Conservation (phyloP, 2,113 vertebrate genomes). For the Elephas maximus region DNA sequence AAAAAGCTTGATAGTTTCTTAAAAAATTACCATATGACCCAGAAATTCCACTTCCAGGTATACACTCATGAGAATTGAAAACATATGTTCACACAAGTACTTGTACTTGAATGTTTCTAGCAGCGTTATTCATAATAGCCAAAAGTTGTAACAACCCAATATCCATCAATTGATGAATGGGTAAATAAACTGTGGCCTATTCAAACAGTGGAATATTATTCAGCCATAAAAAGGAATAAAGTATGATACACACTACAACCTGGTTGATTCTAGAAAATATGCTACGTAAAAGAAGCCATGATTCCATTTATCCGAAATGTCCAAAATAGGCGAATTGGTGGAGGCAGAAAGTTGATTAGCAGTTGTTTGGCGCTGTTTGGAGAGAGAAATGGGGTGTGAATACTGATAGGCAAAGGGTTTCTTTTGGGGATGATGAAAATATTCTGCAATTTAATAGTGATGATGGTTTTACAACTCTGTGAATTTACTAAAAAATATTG, state of each 20-base stretch:
- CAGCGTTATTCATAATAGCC: background rate
- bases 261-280: background rate
- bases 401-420: background rate
- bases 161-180: background rate
- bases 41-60: background rate
- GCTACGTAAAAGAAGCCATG: background rate
- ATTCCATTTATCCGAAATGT: background rate
- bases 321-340: background rate
- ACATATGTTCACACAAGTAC: background rate
- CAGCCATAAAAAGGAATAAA: conserved; percentile 20
- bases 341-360: background rate
- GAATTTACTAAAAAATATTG: background rate
- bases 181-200: background rate
- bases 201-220: background rate
- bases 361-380: background rate
- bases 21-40: background rate
- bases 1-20: background rate
- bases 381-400: background rate
- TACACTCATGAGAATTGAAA: background rate
- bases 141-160: background rate
- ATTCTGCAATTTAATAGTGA: background rate
- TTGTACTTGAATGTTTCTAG: background rate
- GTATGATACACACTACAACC: background rate
- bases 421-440: background rate
- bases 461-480: background rate